phyloP scores from a whole-genome alignment of 2,113 vertebrate genomes.

The Notiomystis cincta region DNA sequence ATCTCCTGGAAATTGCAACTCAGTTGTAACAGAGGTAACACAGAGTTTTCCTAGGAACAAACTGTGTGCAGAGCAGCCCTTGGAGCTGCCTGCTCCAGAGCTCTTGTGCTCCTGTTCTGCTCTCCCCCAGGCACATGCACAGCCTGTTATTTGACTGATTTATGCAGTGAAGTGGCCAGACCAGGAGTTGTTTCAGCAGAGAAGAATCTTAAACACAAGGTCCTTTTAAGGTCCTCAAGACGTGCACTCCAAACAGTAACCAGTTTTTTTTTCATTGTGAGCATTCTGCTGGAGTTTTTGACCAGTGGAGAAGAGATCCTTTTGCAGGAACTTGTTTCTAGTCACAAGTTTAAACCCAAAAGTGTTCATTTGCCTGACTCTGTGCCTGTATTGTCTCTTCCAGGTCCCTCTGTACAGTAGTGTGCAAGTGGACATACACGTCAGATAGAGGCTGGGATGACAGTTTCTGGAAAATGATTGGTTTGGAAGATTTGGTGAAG shows the following conservation, averaged over 20 bases:
- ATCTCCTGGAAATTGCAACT: not conserved
- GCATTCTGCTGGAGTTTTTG: not conserved
- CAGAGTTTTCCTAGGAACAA: not conserved
- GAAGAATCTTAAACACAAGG: conserved; percentile 21
- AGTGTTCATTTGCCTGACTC: not conserved
- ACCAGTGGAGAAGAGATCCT: not conserved
- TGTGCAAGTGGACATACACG: conserved; percentile 95
- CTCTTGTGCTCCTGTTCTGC: not conserved
- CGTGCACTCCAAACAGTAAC: not conserved
- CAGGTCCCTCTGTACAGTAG: conserved; percentile 91
- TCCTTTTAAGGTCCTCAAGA: conserved; percentile 19
- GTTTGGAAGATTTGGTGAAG: conserved; percentile 83
- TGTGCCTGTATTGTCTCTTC: not conserved
- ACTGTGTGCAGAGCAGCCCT: not conserved
- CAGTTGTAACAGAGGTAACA: not conserved
- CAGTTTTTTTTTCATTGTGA: not conserved
- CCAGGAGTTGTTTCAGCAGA: not conserved
- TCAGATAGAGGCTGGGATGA: conserved; percentile 88
- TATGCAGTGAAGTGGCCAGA: not conserved
- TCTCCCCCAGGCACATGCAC: not conserved
- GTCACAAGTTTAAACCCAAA: not conserved
- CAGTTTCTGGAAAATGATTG: conserved; percentile 86
- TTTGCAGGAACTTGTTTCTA: not conserved
- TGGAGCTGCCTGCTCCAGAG: not conserved
- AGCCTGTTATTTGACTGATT: conserved; percentile 18